These are phyloP conservation scores for Halisarca cf. caerulea DNA, from an alignment of 37 sponge, comb jelly and placozoan species.

Conservation along the genomic window DNA sequence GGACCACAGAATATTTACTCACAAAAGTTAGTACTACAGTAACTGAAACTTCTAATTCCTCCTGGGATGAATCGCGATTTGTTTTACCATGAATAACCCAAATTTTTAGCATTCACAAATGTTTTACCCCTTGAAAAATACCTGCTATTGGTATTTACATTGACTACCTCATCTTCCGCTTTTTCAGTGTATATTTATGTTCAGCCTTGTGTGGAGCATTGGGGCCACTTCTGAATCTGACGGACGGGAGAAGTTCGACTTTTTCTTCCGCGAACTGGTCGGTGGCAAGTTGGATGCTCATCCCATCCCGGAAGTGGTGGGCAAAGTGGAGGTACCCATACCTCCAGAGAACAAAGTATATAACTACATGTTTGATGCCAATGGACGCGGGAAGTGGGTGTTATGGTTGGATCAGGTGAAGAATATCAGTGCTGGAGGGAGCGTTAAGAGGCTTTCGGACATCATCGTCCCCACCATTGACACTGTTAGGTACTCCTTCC, in stretches of 20 bases:
- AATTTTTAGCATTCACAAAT: too few relatives aligned
- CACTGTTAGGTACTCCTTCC: constrained; percentile 86
- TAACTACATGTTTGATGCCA: constrained; percentile 93
- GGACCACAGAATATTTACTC: too few relatives aligned
- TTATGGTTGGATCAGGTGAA: constrained; percentile 91
- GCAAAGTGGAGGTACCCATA: constrained; percentile 90
- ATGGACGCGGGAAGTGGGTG: constrained; percentile 95
- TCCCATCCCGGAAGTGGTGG: constrained; percentile 56
- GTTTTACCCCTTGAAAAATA: too few relatives aligned
- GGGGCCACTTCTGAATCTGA: constrained; percentile 83
- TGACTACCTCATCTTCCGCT: neutral
- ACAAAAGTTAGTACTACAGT: too few relatives aligned
- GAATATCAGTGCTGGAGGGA: constrained; percentile 56
- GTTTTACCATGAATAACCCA: too few relatives aligned
- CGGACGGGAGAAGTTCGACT: constrained; percentile 84
- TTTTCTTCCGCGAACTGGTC: constrained; percentile 73
- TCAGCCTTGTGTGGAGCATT: constrained; percentile 88
- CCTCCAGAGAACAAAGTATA: constrained; percentile 85
- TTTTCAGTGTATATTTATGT: constrained; percentile 75
- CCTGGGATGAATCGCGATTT: too few relatives aligned
- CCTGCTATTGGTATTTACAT: too few relatives aligned
- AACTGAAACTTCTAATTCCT: too few relatives aligned
- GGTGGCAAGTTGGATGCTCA: constrained; percentile 57
- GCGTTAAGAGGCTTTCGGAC: constrained; percentile 77
- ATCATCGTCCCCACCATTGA: constrained; percentile 97